Evolutionary conservation across 2,888 invertebrate genomes (phyloP).

Genomic region (Clitarchus hookeri): DNA sequence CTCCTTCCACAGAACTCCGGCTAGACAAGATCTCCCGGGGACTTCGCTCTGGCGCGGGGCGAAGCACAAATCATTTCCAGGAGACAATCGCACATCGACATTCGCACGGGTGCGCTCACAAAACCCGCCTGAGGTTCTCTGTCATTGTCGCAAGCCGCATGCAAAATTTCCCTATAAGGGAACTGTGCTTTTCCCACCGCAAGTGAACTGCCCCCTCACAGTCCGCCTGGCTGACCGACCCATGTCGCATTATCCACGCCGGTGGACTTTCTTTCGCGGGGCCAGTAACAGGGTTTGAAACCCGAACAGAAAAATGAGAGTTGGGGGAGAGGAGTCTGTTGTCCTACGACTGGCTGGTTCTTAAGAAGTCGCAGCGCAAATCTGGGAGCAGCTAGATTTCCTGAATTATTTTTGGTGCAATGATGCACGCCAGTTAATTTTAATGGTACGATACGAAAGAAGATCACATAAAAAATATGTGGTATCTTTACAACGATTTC

Average conservation of each 20-base stretch:
- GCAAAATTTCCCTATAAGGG: not conserved
- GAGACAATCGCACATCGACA: constrained; percentile 9
- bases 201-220: not conserved
- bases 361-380: too few species aligned
- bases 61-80: not conserved
- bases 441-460: too few species aligned
- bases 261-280: not conserved
- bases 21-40: not conserved
- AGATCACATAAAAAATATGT: too few species aligned
- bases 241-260: constrained; percentile 14
- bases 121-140: not conserved
- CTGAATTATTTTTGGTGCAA: too few species aligned
- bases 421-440: too few species aligned
- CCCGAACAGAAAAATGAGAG: too few species aligned
- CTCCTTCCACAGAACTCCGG: not conserved
- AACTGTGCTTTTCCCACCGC: not conserved
- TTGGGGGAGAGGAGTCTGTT: too few species aligned
- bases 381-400: too few species aligned
- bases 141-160: constrained; percentile 8
- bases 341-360: too few species aligned
- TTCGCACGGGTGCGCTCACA: constrained; percentile 7
- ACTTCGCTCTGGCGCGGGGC: not conserved
- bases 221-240: constrained; percentile 1
- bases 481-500: too few species aligned
- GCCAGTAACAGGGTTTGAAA: too few species aligned